Percentiles rank a stretch among this genome's conserved stretches.
Conservation (phyloP, 2,113 vertebrate genomes). For the Symphodus melops region DNA sequence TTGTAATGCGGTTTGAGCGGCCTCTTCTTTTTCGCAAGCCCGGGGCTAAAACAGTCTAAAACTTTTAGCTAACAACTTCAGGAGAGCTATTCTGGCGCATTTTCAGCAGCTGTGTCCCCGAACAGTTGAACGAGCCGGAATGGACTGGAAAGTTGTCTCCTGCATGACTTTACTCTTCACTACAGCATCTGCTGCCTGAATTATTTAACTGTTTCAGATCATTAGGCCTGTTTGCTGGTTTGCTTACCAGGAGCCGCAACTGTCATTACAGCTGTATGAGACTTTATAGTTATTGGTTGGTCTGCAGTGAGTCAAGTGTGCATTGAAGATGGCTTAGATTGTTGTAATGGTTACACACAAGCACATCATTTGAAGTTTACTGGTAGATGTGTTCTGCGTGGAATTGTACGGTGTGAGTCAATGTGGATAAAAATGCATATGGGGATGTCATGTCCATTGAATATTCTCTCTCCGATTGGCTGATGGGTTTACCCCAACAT, state of each 20-base stretch:
- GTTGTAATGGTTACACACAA: neutral
- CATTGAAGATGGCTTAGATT: neutral
- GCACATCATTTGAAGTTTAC: neutral
- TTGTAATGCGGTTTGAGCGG: constrained; percentile 39
- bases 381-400: neutral
- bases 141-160: constrained; percentile 23
- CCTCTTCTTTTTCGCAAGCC: constrained; percentile 10
- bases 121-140: constrained; percentile 40
- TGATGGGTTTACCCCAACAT: neutral
- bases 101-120: constrained; percentile 35
- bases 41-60: constrained; percentile 32
- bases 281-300: constrained; percentile 15
- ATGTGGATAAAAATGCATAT: neutral
- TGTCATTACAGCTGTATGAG: constrained; percentile 41
- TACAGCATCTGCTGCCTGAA: constrained; percentile 66
- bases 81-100: neutral
- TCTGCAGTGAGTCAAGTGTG: constrained; percentile 10
- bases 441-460: neutral
- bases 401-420: neutral
- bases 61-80: constrained; percentile 37
- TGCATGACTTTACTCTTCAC: constrained; percentile 44
- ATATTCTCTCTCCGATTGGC: constrained; percentile 4
- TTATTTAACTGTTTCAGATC: constrained; percentile 65
- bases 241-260: constrained; percentile 35
- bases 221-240: constrained; percentile 56